Evolutionary conservation across 2,113 vertebrate genomes (phyloP), one percentile per base, ranked within the genome.

Genomic region (Phocoena phocoena): DNA sequence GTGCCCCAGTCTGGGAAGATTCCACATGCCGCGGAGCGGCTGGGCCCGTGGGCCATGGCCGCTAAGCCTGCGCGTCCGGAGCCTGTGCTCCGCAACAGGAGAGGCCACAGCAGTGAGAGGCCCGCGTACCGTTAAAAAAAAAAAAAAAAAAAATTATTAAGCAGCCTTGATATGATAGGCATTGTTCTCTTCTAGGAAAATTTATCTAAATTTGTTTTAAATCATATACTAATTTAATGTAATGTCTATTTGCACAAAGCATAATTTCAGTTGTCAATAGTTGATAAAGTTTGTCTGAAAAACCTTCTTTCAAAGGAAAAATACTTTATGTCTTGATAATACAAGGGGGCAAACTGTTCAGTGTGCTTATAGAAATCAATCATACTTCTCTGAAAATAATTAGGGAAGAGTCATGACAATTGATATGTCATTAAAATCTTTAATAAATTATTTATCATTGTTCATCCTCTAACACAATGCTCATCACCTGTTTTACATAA

Each of bases 341-440:
- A 86, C 13, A 70, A 87, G 21, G 21, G 11, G 15, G 70, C 25
- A 84, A 83, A 67, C 26, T 86, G 4, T 82, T 85, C 17, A 31
- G 21, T 79, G 33, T 50, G 55, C 31, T 92, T 36, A 86, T 1
- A 83, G 41, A 92, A 95, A 91, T 92, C 33, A 86, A 79, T 36
- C 18, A 84, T 26, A 90, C 8, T 12, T 93, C 47, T 90, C 25
- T 50, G 47, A 87, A 96, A 97, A 95, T 86, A 10, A 93, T 26
- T 85, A 31, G 38, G 25, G 58, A 95, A 93, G 28, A 85, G 10
- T 41, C 41, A 41, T 41, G 41, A 41, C 41, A 41, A 41, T 41
- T 41, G 41, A 41, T 7, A 89, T 41, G 26, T 63, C 63, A 83
- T 6, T 63, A 82, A 41, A 65, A 60, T 25, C 83, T 79, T 87